Percentiles rank a stretch among this genome's conserved stretches.
Evolutionary conservation across 2,888 invertebrate genomes (phyloP).

Genomic region (Heliconius ismenius): DNA sequence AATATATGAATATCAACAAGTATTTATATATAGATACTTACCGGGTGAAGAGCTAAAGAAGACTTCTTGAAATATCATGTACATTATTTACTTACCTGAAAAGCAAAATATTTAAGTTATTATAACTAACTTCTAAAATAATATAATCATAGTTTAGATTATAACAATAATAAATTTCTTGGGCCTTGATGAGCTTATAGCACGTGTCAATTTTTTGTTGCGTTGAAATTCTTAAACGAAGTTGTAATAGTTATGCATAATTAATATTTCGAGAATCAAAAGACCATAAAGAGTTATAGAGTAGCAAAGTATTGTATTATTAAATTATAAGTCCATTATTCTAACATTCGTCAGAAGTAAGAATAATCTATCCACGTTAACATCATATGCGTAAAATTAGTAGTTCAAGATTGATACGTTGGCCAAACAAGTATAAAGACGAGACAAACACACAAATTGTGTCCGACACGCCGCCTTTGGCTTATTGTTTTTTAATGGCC

Average conservation of each 20-base stretch:
- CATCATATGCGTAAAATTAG: constrained; percentile 14
- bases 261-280: not conserved
- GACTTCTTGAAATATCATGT: not conserved
- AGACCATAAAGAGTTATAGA: not conserved
- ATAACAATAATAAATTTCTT: not conserved
- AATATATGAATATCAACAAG: not conserved
- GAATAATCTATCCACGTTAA: constrained; percentile 9
- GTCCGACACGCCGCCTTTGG: constrained; percentile 67
- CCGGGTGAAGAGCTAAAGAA: constrained; percentile 4
- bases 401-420: constrained; percentile 43
- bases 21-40: constrained; percentile 10
- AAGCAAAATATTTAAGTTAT: constrained; percentile 10
- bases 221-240: not conserved
- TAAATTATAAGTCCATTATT: constrained; percentile 29
- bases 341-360: not conserved
- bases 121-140: not conserved
- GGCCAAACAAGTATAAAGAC: constrained; percentile 60
- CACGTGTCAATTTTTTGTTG: too few species aligned
- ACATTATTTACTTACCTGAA: constrained; percentile 37
- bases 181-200: too few species aligned
- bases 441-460: constrained; percentile 70
- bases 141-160: not conserved
- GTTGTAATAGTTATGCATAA: not conserved
- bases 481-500: constrained; percentile 80
- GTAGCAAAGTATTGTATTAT: not conserved